These are phyloP conservation scores for Lophotis ruficrista DNA, from an alignment of 2,113 vertebrate species.

Conservation along the genomic window DNA sequence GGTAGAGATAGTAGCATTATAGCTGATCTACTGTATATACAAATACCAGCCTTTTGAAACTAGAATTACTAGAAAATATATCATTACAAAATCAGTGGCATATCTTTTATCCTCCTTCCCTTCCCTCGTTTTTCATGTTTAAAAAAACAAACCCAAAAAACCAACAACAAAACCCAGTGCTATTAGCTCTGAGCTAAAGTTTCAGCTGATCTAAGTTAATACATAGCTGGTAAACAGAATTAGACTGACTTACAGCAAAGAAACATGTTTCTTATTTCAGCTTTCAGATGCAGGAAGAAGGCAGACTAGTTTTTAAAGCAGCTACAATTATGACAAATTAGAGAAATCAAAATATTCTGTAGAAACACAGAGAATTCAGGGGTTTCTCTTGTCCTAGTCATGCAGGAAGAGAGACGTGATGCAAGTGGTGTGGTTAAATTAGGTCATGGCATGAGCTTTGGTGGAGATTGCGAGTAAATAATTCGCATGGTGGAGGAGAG, in stretches of 20 bases:
- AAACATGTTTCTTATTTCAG: neutral
- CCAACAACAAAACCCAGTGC: neutral
- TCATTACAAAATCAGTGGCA: neutral
- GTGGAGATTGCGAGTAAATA: slow-evolving; percentile 42
- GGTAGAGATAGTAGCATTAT: neutral
- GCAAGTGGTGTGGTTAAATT: slow-evolving; percentile 25
- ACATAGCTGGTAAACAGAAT: neutral
- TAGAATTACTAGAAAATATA: neutral
- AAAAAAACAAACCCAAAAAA: neutral
- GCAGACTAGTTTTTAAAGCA: neutral
- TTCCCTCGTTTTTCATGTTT: neutral
- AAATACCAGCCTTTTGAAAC: neutral
- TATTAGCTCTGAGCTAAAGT: neutral
- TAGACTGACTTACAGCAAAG: neutral
- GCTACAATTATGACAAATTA: neutral
- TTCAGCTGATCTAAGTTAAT: neutral
- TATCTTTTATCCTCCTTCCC: neutral
- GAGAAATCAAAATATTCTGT: neutral
- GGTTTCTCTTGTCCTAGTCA: neutral
- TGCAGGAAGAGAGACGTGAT: neutral
- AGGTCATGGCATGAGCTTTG: neutral
- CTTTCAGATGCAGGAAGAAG: neutral
- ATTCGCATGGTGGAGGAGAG: slow-evolving; percentile 26
- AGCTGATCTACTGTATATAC: neutral
- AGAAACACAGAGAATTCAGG: neutral